Evolutionary conservation across 1,140 invertebrate species (phyloP).

Genomic region (Pemphigus obesinymphae): DNA sequence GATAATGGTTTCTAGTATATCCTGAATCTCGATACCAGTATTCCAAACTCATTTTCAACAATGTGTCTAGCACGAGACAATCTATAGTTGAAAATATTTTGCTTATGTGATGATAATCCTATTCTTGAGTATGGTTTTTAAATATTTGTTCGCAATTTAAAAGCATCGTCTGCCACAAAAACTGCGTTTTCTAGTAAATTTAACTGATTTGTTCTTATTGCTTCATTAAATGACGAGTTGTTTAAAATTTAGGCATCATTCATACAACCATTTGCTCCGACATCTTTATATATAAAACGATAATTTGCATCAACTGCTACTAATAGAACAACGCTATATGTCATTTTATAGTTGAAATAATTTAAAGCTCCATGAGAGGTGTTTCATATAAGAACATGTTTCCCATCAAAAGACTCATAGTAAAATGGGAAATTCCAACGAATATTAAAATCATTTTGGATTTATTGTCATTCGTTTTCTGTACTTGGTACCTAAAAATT

Average conservation of each 20-base stretch:
- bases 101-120: not conserved
- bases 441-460: too few relatives aligned
- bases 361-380: not conserved
- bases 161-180: not conserved
- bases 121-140: not conserved
- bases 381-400: not conserved
- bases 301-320: slow-evolving; percentile 50
- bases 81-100: not conserved
- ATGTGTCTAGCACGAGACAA: too few relatives aligned
- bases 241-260: not conserved
- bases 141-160: not conserved
- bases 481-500: not conserved
- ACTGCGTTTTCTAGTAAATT: not conserved
- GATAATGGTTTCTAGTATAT: not conserved
- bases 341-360: slow-evolving; percentile 50
- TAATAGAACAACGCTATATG: slow-evolving; percentile 50
- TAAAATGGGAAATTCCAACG: too few relatives aligned
- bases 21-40: not conserved
- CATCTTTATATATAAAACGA: slow-evolving; percentile 49
- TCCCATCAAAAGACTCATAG: too few relatives aligned
- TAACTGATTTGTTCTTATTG: not conserved
- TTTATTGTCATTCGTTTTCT: not conserved
- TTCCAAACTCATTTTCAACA: not conserved
- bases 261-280: slow-evolving; percentile 48
- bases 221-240: not conserved